Conservation (phyloP, 2,888 invertebrate species). For the Caenorhabditis sp. region DNA sequence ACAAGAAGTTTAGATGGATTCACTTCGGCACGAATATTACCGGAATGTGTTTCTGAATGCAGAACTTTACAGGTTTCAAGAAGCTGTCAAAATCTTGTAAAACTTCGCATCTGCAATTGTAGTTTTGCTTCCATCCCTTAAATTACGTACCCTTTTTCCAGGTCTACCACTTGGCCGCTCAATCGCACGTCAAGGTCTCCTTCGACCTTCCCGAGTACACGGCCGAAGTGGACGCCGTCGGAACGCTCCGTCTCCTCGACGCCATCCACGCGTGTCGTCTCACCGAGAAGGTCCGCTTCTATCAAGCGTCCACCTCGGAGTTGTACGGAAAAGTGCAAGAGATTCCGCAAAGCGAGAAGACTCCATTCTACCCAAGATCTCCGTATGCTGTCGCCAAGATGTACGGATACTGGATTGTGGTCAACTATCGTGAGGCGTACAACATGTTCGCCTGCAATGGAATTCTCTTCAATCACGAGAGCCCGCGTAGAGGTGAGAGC, state of each 20-base stretch:
- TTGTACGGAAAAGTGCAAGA: conserved; percentile 95
- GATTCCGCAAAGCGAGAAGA: conserved; percentile 94
- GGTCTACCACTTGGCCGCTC: conserved; percentile 98
- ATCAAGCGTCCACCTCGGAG: conserved; percentile 97
- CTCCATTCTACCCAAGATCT: conserved; percentile 96
- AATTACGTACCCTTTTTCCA: conserved; percentile 1
- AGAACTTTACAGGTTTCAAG: too few relatives aligned
- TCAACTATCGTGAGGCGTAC: conserved; percentile 96
- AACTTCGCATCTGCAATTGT: too few relatives aligned
- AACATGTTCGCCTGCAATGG: conserved; percentile 97
- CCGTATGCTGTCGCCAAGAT: conserved; percentile 97
- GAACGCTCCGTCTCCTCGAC: conserved; percentile 92
- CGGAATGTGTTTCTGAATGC: too few relatives aligned
- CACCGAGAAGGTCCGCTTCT: conserved; percentile 88
- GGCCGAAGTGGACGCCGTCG: conserved; percentile 97
- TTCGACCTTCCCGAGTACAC: conserved; percentile 99
- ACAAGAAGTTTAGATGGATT: not conserved
- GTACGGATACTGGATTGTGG: conserved; percentile 96
- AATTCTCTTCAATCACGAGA: conserved; percentile 96
- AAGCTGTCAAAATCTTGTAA: too few relatives aligned
- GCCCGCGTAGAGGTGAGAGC: conserved; percentile 89
- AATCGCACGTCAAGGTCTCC: conserved; percentile 96
- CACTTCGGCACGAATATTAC: too few relatives aligned
- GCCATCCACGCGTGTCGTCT: conserved; percentile 93
- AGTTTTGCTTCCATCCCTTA: not conserved